These are phyloP conservation scores for Leptinotarsa juncta DNA, from an alignment of 2,888 invertebrate genomes.

Conservation along the genomic window DNA sequence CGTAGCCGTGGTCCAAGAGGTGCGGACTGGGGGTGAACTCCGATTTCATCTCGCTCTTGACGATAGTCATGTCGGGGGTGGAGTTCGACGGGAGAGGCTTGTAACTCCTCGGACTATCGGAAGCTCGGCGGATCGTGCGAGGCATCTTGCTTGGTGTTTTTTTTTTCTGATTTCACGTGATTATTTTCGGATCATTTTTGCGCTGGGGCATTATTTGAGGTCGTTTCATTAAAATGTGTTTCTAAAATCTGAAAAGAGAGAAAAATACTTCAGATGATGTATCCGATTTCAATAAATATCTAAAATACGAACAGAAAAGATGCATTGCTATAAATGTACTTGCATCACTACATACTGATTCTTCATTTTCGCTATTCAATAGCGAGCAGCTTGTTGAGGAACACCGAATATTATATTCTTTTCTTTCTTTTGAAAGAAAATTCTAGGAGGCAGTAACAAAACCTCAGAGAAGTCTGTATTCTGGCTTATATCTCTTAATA, in stretches of 20 bases:
- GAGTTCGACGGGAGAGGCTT: slow-evolving; percentile 66
- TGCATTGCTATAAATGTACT: no score
- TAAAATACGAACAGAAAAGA: no score
- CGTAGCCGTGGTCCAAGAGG: slow-evolving; percentile 88
- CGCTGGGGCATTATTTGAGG: slow-evolving; percentile 1
- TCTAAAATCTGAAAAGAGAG: not conserved
- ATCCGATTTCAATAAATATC: no score
- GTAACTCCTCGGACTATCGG: slow-evolving; percentile 54
- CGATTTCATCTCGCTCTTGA: slow-evolving; percentile 60
- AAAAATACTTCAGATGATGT: not conserved
- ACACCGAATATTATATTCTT: no score
- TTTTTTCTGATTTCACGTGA: not conserved
- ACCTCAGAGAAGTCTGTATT: no score
- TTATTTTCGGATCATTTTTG: not conserved
- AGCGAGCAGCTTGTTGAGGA: no score
- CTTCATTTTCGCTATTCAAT: no score
- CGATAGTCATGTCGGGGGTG: slow-evolving; percentile 67
- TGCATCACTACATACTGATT: no score
- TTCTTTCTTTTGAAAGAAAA: no score
- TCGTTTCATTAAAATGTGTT: not conserved
- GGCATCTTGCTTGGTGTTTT: not conserved
- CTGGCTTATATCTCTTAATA: no score
- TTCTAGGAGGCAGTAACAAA: no score
- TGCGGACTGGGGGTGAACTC: slow-evolving; percentile 76
- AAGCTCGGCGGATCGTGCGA: not conserved